phyloP scores from a whole-genome alignment of 1,140 invertebrate species.

The Prorops nasuta region DNA sequence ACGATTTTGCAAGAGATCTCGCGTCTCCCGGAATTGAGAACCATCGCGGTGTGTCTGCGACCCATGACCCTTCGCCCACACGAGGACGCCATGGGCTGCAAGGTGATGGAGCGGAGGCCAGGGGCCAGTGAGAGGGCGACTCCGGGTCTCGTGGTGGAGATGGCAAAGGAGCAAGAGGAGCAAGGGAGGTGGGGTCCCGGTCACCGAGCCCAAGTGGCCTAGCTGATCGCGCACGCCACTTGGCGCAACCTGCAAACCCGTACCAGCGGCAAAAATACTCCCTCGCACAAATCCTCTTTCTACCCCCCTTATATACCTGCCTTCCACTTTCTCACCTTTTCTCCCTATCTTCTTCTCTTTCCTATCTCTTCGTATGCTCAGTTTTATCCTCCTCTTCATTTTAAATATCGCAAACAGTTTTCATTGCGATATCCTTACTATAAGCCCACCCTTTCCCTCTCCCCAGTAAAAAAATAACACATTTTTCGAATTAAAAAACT shows the following conservation, averaged over 20 bases:
- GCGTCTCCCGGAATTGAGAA: slow-evolving; percentile 31
- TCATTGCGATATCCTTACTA: too few relatives aligned
- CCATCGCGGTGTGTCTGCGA: slow-evolving; percentile 49
- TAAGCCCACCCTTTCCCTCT: too few relatives aligned
- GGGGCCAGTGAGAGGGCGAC: slow-evolving; percentile 35
- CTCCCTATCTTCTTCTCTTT: neutral
- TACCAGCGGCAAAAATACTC: slow-evolving; percentile 46
- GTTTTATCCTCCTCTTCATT: too few relatives aligned
- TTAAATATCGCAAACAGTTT: too few relatives aligned
- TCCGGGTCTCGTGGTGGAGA: slow-evolving; percentile 32
- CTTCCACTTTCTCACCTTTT: neutral
- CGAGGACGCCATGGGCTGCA: slow-evolving; percentile 47
- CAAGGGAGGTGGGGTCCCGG: slow-evolving; percentile 37
- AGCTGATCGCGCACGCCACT: slow-evolving; percentile 40
- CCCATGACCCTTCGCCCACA: slow-evolving; percentile 54
- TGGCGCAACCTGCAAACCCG: slow-evolving; percentile 50
- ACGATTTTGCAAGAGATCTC: too few relatives aligned
- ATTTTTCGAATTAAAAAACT: too few relatives aligned
- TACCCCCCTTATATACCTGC: too few relatives aligned
- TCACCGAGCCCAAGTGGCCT: slow-evolving; percentile 40
- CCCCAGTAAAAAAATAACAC: too few relatives aligned
- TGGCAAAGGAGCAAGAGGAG: slow-evolving; percentile 30
- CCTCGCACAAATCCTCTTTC: slow-evolving; percentile 12
- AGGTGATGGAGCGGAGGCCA: slow-evolving; percentile 35
- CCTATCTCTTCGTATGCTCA: neutral